phyloP scores from a whole-genome alignment of 2,888 invertebrate genomes.

The Chesias legatella region DNA sequence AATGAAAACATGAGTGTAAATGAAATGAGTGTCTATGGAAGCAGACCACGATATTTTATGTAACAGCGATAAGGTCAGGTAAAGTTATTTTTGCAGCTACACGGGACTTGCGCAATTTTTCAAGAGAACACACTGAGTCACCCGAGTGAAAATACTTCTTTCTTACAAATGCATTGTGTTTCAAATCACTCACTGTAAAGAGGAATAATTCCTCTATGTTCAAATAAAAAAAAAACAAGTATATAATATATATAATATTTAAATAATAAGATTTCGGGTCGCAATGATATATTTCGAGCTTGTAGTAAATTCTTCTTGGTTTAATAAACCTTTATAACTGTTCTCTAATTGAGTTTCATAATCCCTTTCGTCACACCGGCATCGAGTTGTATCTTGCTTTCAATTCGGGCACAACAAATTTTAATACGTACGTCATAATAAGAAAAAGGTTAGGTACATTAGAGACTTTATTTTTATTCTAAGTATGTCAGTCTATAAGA shows the following conservation, averaged over 20 bases:
- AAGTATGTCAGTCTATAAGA: too few species aligned
- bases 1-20: conserved; percentile 15
- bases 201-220: too few species aligned
- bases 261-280: too few species aligned
- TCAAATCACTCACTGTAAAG: conserved; percentile 9
- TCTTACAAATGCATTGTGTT: conserved; percentile 16
- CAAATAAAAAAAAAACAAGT: too few species aligned
- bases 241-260: too few species aligned
- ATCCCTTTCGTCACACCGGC: conserved; percentile 9
- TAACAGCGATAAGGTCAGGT: conserved; percentile 46
- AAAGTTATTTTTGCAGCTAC: conserved; percentile 35
- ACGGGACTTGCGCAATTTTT: conserved; percentile 32
- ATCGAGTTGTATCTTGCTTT: too few species aligned
- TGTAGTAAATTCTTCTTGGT: conserved; percentile 5
- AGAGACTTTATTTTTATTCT: too few species aligned
- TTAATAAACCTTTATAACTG: conserved; percentile 4
- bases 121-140: conserved; percentile 31
- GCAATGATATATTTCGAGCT: conserved; percentile 3
- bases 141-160: conserved; percentile 22
- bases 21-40: conserved; percentile 27
- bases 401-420: too few species aligned
- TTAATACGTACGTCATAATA: too few species aligned
- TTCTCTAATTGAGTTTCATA: conserved; percentile 8
- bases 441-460: too few species aligned
- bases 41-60: conserved; percentile 39